Percentiles rank a stretch among this genome's conserved stretches.
Conservation (phyloP, 2,888 invertebrate genomes). For the Mylabris sibirica region DNA sequence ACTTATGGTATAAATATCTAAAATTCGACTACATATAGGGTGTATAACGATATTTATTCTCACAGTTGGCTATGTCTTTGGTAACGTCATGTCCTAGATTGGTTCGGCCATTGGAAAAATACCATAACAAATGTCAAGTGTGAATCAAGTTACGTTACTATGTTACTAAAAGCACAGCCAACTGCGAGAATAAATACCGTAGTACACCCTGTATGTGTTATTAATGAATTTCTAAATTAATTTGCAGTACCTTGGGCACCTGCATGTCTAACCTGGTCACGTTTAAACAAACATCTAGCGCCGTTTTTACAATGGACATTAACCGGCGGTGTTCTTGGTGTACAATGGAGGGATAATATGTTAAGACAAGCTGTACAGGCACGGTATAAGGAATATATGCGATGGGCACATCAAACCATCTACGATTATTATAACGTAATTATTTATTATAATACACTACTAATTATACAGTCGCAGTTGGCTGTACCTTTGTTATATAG, state of each 20-base stretch:
- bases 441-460: constrained; percentile 12
- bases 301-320: constrained; percentile 72
- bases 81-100: no score
- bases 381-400: constrained; percentile 67
- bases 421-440: constrained; percentile 70
- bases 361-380: constrained; percentile 69
- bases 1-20: constrained; percentile 65
- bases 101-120: no score
- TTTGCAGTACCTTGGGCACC: constrained; percentile 73
- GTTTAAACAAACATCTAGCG: constrained; percentile 70
- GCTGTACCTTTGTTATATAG: no score
- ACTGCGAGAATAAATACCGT: no score
- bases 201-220: background rate
- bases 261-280: constrained; percentile 73
- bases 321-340: constrained; percentile 66
- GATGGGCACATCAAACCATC: constrained; percentile 63
- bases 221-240: constrained; percentile 24
- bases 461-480: no score
- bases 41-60: no score
- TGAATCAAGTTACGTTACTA: no score
- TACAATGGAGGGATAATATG: constrained; percentile 72
- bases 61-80: no score
- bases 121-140: no score
- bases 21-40: no score
- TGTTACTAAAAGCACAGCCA: no score